Conservation (phyloP, 2,888 invertebrate genomes). For the Boloria euphrosyne region DNA sequence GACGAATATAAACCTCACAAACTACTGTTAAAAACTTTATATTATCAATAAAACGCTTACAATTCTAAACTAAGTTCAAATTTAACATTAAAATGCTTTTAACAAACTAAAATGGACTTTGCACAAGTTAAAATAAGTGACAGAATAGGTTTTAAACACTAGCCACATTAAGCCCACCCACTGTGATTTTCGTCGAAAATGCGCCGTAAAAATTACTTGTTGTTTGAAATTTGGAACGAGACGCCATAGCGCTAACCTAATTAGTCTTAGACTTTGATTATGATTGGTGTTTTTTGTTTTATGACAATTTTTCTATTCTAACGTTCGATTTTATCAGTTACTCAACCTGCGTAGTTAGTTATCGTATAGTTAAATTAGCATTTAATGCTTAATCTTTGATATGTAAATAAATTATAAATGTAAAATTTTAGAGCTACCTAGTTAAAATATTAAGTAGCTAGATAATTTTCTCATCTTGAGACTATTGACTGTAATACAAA, state of each 20-base stretch:
- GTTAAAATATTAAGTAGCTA: too few species aligned
- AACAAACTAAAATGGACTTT: conserved; percentile 41
- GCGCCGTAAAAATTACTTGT: conserved; percentile 57
- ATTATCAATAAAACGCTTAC: conserved; percentile 60
- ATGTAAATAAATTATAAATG: too few species aligned
- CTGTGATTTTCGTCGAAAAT: conserved; percentile 58
- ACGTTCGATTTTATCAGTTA: background rate
- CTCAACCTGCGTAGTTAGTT: background rate
- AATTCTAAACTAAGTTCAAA: conserved; percentile 48
- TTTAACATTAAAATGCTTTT: conserved; percentile 34
- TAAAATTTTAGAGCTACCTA: too few species aligned
- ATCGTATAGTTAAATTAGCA: too few species aligned
- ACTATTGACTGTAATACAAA: too few species aligned
- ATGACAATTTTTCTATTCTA: background rate
- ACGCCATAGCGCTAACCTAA: conserved; percentile 30
- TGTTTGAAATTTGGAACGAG: conserved; percentile 27
- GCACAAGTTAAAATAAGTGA: conserved; percentile 29
- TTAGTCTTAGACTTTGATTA: conserved; percentile 25
- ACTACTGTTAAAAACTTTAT: conserved; percentile 50
- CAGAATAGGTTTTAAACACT: conserved; percentile 27
- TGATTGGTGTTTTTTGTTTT: conserved; percentile 11
- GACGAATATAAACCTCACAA: conserved; percentile 44
- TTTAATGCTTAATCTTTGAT: too few species aligned
- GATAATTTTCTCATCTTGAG: too few species aligned
- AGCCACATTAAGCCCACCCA: conserved; percentile 61